Evolutionary conservation across 2,797 vertebrate species (phyloP).

Genomic region (Orientallactaga sibirica): DNA sequence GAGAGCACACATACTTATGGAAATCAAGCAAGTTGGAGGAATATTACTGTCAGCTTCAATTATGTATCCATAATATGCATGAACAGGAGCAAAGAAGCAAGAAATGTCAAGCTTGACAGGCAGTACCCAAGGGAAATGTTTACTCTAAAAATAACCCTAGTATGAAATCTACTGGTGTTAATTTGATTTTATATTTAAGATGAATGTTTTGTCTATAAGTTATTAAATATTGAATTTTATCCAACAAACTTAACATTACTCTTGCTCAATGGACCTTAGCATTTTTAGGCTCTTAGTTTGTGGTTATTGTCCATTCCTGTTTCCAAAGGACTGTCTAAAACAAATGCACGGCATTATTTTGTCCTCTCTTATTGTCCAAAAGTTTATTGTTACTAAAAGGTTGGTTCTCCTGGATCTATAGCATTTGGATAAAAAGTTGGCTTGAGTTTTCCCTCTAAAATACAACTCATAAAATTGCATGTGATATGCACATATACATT

Average conservation of each 20-base stretch:
- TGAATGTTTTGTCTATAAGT: background rate
- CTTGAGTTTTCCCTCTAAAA: background rate
- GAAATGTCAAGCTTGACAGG: constrained; percentile 48
- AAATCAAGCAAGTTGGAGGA: constrained; percentile 23
- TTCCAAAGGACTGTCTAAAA: constrained; percentile 10
- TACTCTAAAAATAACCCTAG: constrained; percentile 53
- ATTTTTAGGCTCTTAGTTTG: background rate
- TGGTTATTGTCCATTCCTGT: background rate
- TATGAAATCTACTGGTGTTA: constrained; percentile 33
- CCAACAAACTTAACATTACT: background rate
- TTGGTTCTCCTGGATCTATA: background rate
- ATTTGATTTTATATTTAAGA: constrained; percentile 63
- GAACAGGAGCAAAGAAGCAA: constrained; percentile 40
- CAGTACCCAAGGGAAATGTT: background rate
- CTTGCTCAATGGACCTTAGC: background rate
- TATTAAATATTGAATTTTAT: constrained; percentile 2
- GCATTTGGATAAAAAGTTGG: background rate
- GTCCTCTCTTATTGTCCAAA: background rate
- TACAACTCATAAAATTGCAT: background rate
- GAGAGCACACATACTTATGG: background rate
- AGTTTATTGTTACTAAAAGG: background rate
- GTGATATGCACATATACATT: too few species aligned
- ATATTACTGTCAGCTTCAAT: constrained; percentile 22
- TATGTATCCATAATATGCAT: constrained; percentile 26
- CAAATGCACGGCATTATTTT: background rate